Evolutionary conservation across 1,140 invertebrate genomes (phyloP), one percentile per base, ranked within the genome.

Genomic region (Caenorhabditis briggsae): DNA sequence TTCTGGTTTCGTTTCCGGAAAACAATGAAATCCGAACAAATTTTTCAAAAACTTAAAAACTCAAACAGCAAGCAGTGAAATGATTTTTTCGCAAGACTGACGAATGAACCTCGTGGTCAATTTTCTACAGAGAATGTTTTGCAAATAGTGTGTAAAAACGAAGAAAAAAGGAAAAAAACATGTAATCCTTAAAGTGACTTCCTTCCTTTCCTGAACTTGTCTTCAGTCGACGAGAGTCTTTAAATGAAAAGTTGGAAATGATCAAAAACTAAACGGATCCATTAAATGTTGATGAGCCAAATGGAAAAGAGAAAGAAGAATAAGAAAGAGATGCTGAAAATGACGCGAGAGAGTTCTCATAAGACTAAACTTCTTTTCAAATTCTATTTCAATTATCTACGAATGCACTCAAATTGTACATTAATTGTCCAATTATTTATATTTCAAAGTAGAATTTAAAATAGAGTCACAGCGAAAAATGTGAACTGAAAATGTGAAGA

Each of bases 181-280:
- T 50, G 20, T 78, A 78, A 78, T 78, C 70, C 70, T 78, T 50
- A 78, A 78, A 78, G 70, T 78, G 70, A 78, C 70, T 78, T 78
- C 70, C 46, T 78, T 78, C 70, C 70, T 48, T 23, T 61, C 46
- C 46, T 78, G 43, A 48, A 78, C 46, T 12, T 14, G 6, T 70
- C 41, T 70, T 78, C n/a, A 11, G n/a, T 78, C 46, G 16, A 50
- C 53, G 23, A 53, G 33, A 33, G 33, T 33, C 33, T 33, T 33
- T 33, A 33, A 50, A 78, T 50, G 16, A 70, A 14, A 18, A 16
- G 8, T 16, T 16, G 14, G 43, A 43, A 48, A 46, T 14, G 70
- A 50, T 50, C 43, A 78, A 20, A 78, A 41, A 78, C 33, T 50
- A 78, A 78, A 78, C 33, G 43, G 70, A 50, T 50, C 50, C 50